Evolutionary conservation across 2,888 invertebrate species (phyloP).

Genomic region (Hedychridium roseum): DNA sequence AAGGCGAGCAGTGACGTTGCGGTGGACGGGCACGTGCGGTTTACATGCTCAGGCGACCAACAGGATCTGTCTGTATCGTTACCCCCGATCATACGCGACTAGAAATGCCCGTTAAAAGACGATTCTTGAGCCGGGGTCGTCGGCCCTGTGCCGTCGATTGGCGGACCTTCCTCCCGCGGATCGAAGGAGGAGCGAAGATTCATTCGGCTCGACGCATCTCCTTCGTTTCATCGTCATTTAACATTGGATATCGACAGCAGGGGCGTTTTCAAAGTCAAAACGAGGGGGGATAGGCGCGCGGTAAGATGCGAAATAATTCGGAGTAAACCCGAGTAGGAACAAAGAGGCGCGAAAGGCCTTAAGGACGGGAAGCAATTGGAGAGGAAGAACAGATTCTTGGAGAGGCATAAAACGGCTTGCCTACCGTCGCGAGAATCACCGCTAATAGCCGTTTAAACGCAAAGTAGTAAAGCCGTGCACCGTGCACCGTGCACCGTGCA

Average conservation of each 20-base stretch:
- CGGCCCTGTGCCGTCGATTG: slow-evolving; percentile 15
- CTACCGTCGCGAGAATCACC: slow-evolving; percentile 38
- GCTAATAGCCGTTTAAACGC: slow-evolving; percentile 47
- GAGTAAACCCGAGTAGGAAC: too few species aligned
- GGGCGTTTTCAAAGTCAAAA: too few species aligned
- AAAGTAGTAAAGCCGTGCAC: slow-evolving; percentile 39
- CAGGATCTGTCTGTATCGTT: slow-evolving; percentile 37
- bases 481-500: too few species aligned
- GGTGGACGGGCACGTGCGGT: slow-evolving; percentile 27
- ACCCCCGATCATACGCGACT: slow-evolving; percentile 28
- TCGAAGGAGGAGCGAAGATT: neutral
- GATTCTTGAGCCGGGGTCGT: slow-evolving; percentile 31
- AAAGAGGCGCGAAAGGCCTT: too few species aligned
- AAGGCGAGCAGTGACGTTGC: slow-evolving; percentile 9
- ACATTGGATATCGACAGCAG: too few species aligned
- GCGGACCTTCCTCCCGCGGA: neutral
- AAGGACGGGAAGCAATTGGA: too few species aligned
- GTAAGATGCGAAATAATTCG: too few species aligned
- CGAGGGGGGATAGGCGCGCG: too few species aligned
- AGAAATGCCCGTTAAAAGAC: slow-evolving; percentile 29
- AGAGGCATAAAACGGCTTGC: too few species aligned
- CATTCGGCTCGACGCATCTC: too few species aligned
- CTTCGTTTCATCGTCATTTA: too few species aligned
- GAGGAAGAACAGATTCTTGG: too few species aligned
- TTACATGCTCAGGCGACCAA: slow-evolving; percentile 31